Evolutionary conservation across 2,888 invertebrate genomes (phyloP), one percentile per base, ranked within the genome.

Genomic region (Drosophila gaucha): DNA sequence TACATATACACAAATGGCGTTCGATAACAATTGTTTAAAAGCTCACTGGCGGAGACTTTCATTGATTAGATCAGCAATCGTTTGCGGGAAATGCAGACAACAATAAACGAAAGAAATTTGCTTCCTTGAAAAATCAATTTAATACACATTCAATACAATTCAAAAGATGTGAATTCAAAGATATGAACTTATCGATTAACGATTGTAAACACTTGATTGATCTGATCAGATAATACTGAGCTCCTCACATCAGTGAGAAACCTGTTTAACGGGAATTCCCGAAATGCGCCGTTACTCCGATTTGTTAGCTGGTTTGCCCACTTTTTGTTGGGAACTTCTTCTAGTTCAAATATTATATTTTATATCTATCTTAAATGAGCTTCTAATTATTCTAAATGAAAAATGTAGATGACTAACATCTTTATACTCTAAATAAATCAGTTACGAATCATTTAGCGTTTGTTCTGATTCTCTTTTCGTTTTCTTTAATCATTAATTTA

Each of bases 401-500:
- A 55, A 43, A 39, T 35, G 39, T 47, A 39, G 31, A 38, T 47
- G 22, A 28, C 16, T 18, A 47, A 31, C 26, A 46, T 52, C 38
- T 64, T 14, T 30, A 43, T 54, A 50, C 44, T 44, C 30, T 38
- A 47, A 56, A 51, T 38, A 58, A 83, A 71, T 68, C 54, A 36
- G 54, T 68, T 77, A 60, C 24, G 26, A 52, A 47, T 33, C 38
- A 68, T 68, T 76, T 62, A 59, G 14, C 43, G 24, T 24, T 26
- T 43, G 28, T 55, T 65, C 18, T 62, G 60, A 74, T 71, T 75
- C 47, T 55, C 24, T 54, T 50, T 67, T 64, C 62, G 28, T 69
- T 63, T 72, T n/a, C 20, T 46, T 46, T 31, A 46, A 31, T 87
- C 71, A 85, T 85, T 78, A 85, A 88, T 84, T 84, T 88, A 86